Evolutionary conservation across 2,888 invertebrate genomes (phyloP).

Genomic region (Abscondita cerata): DNA sequence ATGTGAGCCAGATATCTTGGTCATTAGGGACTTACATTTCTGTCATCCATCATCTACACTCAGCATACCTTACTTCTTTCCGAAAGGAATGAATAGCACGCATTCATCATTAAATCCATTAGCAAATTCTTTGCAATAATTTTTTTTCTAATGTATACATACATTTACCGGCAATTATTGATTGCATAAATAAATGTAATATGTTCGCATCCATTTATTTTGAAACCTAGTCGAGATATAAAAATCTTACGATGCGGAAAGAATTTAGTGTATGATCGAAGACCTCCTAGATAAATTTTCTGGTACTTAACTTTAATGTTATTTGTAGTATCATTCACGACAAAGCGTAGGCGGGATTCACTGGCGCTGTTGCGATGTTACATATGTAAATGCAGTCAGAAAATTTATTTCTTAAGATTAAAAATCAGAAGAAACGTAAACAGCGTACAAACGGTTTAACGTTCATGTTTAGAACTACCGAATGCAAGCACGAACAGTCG

Average conservation of each 20-base stretch:
- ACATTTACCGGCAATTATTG: constrained; percentile 3
- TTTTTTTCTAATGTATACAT: constrained; percentile 30
- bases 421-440: constrained; percentile 43
- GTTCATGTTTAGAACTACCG: constrained; percentile 45
- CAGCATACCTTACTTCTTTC: constrained; percentile 42
- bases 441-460: constrained; percentile 43
- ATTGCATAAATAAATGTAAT: not conserved
- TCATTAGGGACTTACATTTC: constrained; percentile 55
- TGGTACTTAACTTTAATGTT: constrained; percentile 29
- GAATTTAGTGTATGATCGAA: constrained; percentile 15
- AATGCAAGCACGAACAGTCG: constrained; percentile 45
- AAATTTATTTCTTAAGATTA: constrained; percentile 42
- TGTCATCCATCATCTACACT: constrained; percentile 54
- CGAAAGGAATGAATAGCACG: constrained; percentile 39
- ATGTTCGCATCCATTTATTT: not conserved
- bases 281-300: constrained; percentile 24
- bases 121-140: constrained; percentile 33
- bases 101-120: constrained; percentile 44
- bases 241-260: constrained; percentile 12
- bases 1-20: constrained; percentile 54
- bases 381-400: constrained; percentile 33
- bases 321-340: constrained; percentile 30
- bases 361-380: constrained; percentile 30
- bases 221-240: not conserved
- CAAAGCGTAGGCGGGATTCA: constrained; percentile 34